These are phyloP conservation scores for Agrotis exclamationis DNA, from an alignment of 2,888 invertebrate genomes.

Conservation along the genomic window DNA sequence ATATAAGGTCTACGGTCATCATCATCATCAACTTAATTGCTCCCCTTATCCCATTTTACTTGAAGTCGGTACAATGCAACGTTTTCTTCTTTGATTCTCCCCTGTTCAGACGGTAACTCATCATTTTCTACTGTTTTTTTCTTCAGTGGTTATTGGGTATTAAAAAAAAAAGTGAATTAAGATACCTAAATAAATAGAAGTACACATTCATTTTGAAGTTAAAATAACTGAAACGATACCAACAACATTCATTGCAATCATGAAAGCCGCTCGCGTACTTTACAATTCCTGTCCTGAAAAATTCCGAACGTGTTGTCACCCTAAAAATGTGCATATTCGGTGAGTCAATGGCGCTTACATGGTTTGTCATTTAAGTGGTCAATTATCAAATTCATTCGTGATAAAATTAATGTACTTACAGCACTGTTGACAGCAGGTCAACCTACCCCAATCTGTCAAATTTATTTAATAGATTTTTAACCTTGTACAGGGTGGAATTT, in stretches of 20 bases:
- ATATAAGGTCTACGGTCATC: too few species aligned
- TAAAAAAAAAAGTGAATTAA: neutral
- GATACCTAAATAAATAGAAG: neutral
- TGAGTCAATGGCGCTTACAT: constrained; percentile 27
- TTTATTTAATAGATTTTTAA: too few species aligned
- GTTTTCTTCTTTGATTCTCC: too few species aligned
- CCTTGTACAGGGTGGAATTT: too few species aligned
- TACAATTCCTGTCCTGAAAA: constrained; percentile 16
- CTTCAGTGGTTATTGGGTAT: too few species aligned
- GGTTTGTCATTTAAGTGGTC: constrained; percentile 53
- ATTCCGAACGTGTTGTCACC: neutral
- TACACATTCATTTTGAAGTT: neutral
- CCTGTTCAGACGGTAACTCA: too few species aligned
- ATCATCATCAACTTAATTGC: too few species aligned
- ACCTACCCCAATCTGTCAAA: too few species aligned
- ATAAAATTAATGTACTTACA: constrained; percentile 39
- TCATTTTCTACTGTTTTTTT: too few species aligned
- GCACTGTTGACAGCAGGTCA: too few species aligned
- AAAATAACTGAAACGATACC: constrained; percentile 10
- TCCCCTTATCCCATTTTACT: too few species aligned
- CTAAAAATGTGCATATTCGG: constrained; percentile 30
- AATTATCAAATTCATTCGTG: constrained; percentile 53
- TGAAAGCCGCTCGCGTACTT: constrained; percentile 5
- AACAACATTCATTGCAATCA: constrained; percentile 7
- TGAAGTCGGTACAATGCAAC: too few species aligned